A percentile compares a stretch with the other conserved stretches of the same genome.
These are phyloP conservation scores for Xiphophorus couchianus DNA, from an alignment of 2,113 vertebrate species.

Conservation along the genomic window DNA sequence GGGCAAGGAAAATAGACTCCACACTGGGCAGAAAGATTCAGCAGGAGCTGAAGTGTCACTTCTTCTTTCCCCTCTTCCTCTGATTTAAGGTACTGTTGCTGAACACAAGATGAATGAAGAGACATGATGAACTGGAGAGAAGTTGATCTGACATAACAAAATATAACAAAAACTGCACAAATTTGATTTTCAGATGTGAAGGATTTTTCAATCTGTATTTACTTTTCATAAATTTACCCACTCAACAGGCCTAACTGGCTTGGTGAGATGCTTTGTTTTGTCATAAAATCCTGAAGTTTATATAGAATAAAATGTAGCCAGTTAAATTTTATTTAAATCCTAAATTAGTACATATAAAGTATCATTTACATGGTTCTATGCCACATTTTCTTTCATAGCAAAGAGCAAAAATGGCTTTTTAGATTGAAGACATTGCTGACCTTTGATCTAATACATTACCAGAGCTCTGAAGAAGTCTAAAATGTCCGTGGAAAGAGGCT, in stretches of 20 bases:
- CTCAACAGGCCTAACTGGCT: neutral
- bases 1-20: conserved; percentile 86
- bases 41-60: conserved; percentile 85
- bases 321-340: neutral
- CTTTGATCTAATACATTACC: conserved; percentile 79
- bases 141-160: neutral
- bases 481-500: conserved; percentile 81
- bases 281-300: too few species aligned
- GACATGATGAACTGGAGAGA: neutral
- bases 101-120: conserved; percentile 7
- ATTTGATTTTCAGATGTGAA: neutral
- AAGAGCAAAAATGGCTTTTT: neutral
- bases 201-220: conserved; percentile 5
- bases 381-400: too few species aligned
- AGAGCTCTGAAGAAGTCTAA: conserved; percentile 88
- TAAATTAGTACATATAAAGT: neutral
- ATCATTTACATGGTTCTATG: neutral
- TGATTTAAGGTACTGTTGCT: conserved; percentile 68
- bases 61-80: conserved; percentile 82
- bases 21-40: conserved; percentile 86
- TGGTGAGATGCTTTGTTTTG: too few species aligned
- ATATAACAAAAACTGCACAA: neutral
- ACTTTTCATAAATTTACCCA: neutral
- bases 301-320: too few species aligned
- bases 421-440: neutral